Percentiles rank a stretch among this genome's conserved stretches.
phyloP scores from a whole-genome alignment of 1,140 invertebrate species.

The Brachionus calyciflorus region DNA sequence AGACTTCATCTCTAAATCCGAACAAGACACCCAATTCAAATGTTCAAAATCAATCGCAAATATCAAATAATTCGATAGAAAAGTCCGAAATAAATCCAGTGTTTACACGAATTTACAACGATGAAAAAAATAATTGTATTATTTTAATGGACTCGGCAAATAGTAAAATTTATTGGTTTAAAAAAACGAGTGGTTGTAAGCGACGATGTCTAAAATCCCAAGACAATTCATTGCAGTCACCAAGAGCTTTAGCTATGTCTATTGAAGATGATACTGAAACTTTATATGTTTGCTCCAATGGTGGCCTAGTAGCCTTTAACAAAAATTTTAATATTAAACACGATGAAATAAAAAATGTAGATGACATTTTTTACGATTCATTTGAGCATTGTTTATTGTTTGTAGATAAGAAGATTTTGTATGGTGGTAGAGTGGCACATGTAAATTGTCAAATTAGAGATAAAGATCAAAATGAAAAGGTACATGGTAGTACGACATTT shows the following conservation, averaged over 20 bases:
- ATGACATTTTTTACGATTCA: slow-evolving; percentile 42
- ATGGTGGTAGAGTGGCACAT: slow-evolving; percentile 8
- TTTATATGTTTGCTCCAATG: slow-evolving; percentile 5
- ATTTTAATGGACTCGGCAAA: slow-evolving; percentile 25
- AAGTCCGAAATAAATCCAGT: neutral
- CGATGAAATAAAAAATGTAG: neutral
- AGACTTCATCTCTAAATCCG: neutral
- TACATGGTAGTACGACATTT: too few relatives aligned
- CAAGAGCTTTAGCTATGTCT: neutral
- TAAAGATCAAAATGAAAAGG: too few relatives aligned
- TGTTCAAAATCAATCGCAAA: neutral
- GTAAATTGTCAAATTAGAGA: too few relatives aligned
- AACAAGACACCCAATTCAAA: neutral
- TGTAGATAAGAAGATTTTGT: slow-evolving; percentile 4
- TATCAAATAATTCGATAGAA: neutral
- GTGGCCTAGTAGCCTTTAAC: slow-evolving; percentile 7
- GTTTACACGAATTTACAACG: slow-evolving; percentile 37
- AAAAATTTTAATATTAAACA: slow-evolving; percentile 41
- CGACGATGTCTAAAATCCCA: slow-evolving; percentile 33
- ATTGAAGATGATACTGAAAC: slow-evolving; percentile 21
- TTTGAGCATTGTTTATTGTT: slow-evolving; percentile 28
- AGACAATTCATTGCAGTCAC: slow-evolving; percentile 15
- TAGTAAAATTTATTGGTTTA: slow-evolving; percentile 46
- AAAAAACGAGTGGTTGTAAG: slow-evolving; percentile 22
- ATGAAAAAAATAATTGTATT: slow-evolving; percentile 16